phyloP scores from a whole-genome alignment of 2,888 invertebrate genomes.

The Ophion costatus region DNA sequence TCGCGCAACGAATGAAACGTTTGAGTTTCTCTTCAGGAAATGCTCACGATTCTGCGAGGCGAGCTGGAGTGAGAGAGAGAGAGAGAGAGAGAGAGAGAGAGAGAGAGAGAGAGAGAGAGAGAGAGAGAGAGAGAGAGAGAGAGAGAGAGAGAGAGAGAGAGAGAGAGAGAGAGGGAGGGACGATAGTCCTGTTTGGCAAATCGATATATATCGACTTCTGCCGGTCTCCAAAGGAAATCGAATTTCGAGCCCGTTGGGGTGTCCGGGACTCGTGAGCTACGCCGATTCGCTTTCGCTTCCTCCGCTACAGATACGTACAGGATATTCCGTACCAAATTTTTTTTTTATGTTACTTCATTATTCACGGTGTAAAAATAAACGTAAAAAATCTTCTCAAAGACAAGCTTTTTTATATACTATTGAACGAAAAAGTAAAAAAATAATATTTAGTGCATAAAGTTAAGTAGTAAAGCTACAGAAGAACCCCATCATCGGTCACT shows the following conservation, averaged over 20 bases:
- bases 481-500: no score
- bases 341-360: no score
- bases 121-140: not conserved
- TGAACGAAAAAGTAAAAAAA: no score
- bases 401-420: no score
- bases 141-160: constrained; percentile 11
- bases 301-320: constrained; percentile 5
- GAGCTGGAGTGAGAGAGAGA: constrained; percentile 11
- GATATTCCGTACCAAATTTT: not conserved
- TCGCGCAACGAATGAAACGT: constrained; percentile 33
- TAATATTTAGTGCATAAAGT: no score
- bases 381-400: no score
- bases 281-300: constrained; percentile 37
- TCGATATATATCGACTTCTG: constrained; percentile 55
- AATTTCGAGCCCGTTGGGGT: constrained; percentile 52
- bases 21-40: constrained; percentile 22
- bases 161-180: not conserved
- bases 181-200: constrained; percentile 40
- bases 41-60: constrained; percentile 17
- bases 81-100: not conserved
- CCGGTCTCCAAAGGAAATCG: constrained; percentile 57
- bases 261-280: constrained; percentile 52
- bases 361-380: no score
- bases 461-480: no score
- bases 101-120: not conserved